Evolutionary conservation across 2,797 vertebrate genomes (phyloP).

Genomic region (Bovichtus diacanthus): DNA sequence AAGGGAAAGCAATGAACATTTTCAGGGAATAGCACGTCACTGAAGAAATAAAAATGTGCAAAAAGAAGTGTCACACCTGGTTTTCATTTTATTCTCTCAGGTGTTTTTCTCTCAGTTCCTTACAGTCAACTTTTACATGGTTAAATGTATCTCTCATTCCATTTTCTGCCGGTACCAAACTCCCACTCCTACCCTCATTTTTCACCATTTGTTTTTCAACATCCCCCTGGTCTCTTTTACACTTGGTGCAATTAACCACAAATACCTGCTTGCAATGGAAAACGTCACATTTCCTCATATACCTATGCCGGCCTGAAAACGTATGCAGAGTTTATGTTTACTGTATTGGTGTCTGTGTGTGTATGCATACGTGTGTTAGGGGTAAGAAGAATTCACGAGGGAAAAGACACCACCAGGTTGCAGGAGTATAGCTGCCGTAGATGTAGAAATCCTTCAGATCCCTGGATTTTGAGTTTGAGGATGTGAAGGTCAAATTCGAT

Average conservation of each 20-base stretch:
- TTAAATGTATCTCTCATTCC: slow-evolving; percentile 41
- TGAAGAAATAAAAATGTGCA: slow-evolving; percentile 41
- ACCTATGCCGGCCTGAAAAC: background rate
- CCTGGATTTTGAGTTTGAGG: background rate
- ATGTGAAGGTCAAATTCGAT: background rate
- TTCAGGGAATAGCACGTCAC: slow-evolving; percentile 44
- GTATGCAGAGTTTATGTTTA: slow-evolving; percentile 4
- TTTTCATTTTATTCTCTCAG: slow-evolving; percentile 48
- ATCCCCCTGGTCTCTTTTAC: slow-evolving; percentile 20
- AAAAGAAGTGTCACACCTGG: slow-evolving; percentile 46
- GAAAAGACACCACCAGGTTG: slow-evolving; percentile 24
- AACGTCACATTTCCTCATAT: slow-evolving; percentile 9
- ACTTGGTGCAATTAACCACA: slow-evolving; percentile 65
- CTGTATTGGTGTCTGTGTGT: slow-evolving; percentile 23
- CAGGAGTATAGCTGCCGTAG: background rate
- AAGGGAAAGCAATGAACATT: slow-evolving; percentile 37
- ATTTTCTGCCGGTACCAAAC: slow-evolving; percentile 33
- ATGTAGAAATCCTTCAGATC: slow-evolving; percentile 3
- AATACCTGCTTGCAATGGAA: slow-evolving; percentile 19
- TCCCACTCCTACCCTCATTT: slow-evolving; percentile 54
- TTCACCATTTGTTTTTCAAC: slow-evolving; percentile 22
- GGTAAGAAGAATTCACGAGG: slow-evolving; percentile 19
- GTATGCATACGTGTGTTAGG: background rate
- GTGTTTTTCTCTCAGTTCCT: slow-evolving; percentile 40
- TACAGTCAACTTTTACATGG: slow-evolving; percentile 38